phyloP scores from a whole-genome alignment of 2,888 invertebrate species.

The Acanthosepion esculentum region DNA sequence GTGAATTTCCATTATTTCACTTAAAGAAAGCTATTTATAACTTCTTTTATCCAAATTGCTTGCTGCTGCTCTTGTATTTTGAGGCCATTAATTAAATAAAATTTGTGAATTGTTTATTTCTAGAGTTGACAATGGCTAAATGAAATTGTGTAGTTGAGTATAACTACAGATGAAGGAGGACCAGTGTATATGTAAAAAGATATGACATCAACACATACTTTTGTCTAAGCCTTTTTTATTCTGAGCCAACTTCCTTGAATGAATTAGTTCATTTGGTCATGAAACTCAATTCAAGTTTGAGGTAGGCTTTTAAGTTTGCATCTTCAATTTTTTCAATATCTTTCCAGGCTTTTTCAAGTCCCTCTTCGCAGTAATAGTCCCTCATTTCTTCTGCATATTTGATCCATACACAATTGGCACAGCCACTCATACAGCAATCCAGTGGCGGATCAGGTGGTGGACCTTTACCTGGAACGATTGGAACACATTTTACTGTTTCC shows the following conservation, averaged over 20 bases:
- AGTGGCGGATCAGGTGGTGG: constrained; percentile 83
- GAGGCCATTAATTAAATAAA: too few relatives aligned
- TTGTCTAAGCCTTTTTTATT: neutral
- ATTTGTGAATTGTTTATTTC: too few relatives aligned
- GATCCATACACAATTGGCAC: constrained; percentile 94
- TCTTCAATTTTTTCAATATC: constrained; percentile 82
- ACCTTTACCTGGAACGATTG: constrained; percentile 67
- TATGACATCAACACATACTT: too few relatives aligned
- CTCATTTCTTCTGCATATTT: constrained; percentile 87
- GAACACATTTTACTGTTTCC: neutral
- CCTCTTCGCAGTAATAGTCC: constrained; percentile 76
- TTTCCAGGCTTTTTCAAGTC: constrained; percentile 82
- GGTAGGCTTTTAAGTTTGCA: constrained; percentile 86
- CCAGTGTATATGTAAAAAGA: too few relatives aligned
- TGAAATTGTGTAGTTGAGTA: too few relatives aligned
- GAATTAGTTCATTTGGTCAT: neutral
- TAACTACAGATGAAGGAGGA: too few relatives aligned
- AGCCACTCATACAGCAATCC: constrained; percentile 92
- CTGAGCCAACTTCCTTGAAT: neutral
- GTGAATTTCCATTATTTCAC: too few relatives aligned
- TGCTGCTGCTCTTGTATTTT: too few relatives aligned
- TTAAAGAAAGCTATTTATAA: too few relatives aligned
- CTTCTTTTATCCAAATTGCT: too few relatives aligned
- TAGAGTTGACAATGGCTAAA: too few relatives aligned
- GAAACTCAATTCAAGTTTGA: constrained; percentile 83